Conservation (phyloP, 2,797 vertebrate species). For the Poecilia gillii region DNA sequence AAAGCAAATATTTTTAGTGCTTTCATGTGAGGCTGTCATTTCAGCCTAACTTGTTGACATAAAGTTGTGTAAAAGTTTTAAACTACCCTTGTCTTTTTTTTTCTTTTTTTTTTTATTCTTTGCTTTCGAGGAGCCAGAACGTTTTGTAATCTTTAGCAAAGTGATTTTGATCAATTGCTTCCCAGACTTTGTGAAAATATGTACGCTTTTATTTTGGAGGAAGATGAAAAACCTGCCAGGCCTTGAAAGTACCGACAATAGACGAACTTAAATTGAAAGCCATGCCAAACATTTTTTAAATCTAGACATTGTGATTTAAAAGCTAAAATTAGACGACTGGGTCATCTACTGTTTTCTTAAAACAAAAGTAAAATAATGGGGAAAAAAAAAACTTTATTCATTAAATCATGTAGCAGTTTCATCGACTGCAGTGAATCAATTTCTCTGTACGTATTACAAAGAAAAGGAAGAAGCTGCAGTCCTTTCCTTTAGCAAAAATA, state of each 20-base stretch:
- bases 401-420: background rate
- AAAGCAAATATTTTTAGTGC: background rate
- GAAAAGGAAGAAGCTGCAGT: background rate
- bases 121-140: too few relatives aligned
- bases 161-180: background rate
- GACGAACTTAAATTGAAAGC: too few relatives aligned
- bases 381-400: background rate
- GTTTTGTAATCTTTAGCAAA: background rate
- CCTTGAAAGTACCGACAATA: too few relatives aligned
- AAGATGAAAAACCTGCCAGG: too few relatives aligned
- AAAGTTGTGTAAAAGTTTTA: background rate
- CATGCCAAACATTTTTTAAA: background rate
- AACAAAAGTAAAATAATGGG: background rate
- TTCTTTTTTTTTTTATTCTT: background rate
- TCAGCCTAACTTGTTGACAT: background rate
- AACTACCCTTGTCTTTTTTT: background rate
- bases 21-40: background rate
- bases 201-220: too few relatives aligned
- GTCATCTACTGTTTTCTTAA: background rate
- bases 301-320: background rate
- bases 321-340: background rate
- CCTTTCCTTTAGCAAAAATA: background rate
- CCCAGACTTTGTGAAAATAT: too few relatives aligned
- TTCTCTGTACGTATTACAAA: background rate
- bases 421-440: background rate